These are phyloP conservation scores for Gymnosoma rotundatum DNA, from an alignment of 2,888 invertebrate genomes.

Conservation along the genomic window DNA sequence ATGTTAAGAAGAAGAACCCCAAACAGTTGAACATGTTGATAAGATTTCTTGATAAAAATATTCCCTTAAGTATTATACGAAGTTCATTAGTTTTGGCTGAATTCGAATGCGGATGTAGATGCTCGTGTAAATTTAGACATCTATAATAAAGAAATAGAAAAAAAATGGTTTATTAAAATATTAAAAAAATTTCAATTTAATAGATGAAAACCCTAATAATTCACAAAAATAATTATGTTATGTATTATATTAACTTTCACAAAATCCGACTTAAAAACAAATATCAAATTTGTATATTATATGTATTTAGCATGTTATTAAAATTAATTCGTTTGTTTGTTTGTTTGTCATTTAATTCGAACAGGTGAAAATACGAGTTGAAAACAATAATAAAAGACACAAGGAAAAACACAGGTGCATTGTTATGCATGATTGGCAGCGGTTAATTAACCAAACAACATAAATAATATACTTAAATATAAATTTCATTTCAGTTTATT, in stretches of 20 bases:
- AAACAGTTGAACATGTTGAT: conserved; percentile 52
- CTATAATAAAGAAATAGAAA: conserved; percentile 4
- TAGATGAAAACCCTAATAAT: too few relatives aligned
- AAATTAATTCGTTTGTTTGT: conserved; percentile 26
- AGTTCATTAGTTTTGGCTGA: not conserved
- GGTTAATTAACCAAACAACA: conserved; percentile 64
- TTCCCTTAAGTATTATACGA: conserved; percentile 9
- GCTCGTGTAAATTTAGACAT: conserved; percentile 32
- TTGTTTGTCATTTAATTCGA: conserved; percentile 5
- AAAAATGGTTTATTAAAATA: not conserved
- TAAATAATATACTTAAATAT: conserved; percentile 57
- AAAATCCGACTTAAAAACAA: not conserved
- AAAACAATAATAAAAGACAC: not conserved
- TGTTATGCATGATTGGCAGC: conserved; percentile 55
- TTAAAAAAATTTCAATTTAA: not conserved
- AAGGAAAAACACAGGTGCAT: conserved; percentile 47
- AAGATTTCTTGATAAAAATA: not conserved
- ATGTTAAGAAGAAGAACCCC: conserved; percentile 43
- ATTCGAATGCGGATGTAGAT: not conserved
- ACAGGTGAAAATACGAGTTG: conserved; percentile 8
- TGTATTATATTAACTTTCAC: not conserved
- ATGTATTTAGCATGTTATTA: not conserved
- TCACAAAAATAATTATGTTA: not conserved
- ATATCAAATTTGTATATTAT: not conserved
- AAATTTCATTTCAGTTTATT: conserved; percentile 40